Evolutionary conservation across 1,140 invertebrate genomes (phyloP), one percentile per base, ranked within the genome.

Genomic region (Chymomyza costata): DNA sequence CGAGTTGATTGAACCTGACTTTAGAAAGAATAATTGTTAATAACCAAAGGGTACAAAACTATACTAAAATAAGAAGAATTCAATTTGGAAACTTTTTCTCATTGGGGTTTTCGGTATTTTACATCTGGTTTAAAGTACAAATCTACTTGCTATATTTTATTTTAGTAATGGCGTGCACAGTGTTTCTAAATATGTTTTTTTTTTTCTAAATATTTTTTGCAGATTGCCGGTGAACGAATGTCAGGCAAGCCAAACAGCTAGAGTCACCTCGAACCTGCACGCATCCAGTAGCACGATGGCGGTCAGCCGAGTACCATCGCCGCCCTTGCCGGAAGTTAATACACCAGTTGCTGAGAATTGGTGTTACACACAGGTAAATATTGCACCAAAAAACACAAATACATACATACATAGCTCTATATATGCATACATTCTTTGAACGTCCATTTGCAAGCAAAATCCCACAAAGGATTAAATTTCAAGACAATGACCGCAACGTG

Each of bases 341-440:
- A 96, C 94, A 81, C 95, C 95, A 73, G 94, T 97, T 55, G 95
- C 95, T 35, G 95, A 97, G 87, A 97, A 96, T 88, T 97, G 95
- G 95, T 97, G 95, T 90, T 96, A 96, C 86, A 97, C 95, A 85
- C 95, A 96, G 93, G 94, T 96, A 88, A 88, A 86, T 86, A 16
- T 15, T 25, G 16, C 2, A 31, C 8, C 2, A 7, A 28, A 43
- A 38, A 30, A 17, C 38, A 34, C 28, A 25, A 3, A 25, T 8
- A 25, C 6, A 14, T 34, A 21, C 16, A 34, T 13, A 5, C 1
- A 14, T n/a, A n/a, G n/a, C n/a, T n/a, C n/a, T n/a, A n/a, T n/a
- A n/a, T n/a, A n/a, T n/a, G n/a, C n/a, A n/a, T n/a, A n/a, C n/a
- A n/a, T n/a, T n/a, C n/a, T n/a, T n/a, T n/a, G n/a, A n/a, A n/a